Conservation (phyloP, 2,888 invertebrate species). For the Brachypalpus laphriformis region DNA sequence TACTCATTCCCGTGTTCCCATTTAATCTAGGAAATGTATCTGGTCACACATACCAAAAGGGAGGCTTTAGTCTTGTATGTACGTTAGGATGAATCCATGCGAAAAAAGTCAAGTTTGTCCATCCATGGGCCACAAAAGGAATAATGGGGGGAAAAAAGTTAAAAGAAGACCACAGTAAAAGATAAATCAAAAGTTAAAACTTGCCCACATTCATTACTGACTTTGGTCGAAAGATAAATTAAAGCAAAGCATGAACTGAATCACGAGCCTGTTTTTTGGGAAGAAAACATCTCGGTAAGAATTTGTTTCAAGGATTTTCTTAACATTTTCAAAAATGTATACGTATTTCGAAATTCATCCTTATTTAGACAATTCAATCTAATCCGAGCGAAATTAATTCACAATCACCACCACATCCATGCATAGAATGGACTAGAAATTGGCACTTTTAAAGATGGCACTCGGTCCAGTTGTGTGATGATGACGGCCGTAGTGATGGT, state of each 20-base stretch:
- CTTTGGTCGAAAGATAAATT: slow-evolving; percentile 25
- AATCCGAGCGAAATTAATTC: slow-evolving; percentile 28
- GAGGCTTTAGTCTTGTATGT: background rate
- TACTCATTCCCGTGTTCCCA: slow-evolving; percentile 40
- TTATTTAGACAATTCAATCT: background rate
- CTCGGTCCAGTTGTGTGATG: slow-evolving; percentile 1
- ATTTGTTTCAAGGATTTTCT: background rate
- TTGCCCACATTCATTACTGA: slow-evolving; percentile 61
- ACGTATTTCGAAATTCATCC: background rate
- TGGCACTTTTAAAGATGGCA: slow-evolving; percentile 38
- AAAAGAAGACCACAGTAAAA: slow-evolving; percentile 46
- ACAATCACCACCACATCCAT: slow-evolving; percentile 14
- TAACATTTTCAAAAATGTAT: background rate
- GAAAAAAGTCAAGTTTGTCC: slow-evolving; percentile 45
- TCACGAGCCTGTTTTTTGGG: background rate
- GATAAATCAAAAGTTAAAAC: slow-evolving; percentile 64
- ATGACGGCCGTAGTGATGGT: background rate
- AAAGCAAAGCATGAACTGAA: slow-evolving; percentile 7
- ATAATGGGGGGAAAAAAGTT: slow-evolving; percentile 28
- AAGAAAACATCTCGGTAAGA: background rate
- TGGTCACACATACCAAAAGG: slow-evolving; percentile 61
- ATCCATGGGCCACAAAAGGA: background rate
- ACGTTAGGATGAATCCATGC: slow-evolving; percentile 37
- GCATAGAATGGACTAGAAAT: slow-evolving; percentile 17
- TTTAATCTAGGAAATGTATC: slow-evolving; percentile 73